These are phyloP conservation scores for Percopsis omiscomaycus DNA, from an alignment of 2,797 vertebrate genomes.

Conservation along the genomic window DNA sequence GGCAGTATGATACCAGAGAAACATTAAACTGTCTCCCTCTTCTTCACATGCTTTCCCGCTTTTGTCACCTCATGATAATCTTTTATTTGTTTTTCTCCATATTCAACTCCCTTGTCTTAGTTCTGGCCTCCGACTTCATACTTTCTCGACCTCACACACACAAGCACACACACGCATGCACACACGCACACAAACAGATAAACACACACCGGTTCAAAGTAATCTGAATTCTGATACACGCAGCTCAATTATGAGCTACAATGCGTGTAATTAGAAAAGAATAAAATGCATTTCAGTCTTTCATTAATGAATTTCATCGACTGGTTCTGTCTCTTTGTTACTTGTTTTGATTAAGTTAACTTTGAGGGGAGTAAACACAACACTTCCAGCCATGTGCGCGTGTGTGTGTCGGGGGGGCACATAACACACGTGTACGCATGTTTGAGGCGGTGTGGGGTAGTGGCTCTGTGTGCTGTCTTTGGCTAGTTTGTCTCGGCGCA, in stretches of 20 bases:
- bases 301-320: slow-evolving; percentile 79
- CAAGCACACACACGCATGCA: slow-evolving; percentile 13
- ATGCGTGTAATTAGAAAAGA: slow-evolving; percentile 82
- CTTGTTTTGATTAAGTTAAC: slow-evolving; percentile 77
- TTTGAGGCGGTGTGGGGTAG: slow-evolving; percentile 33
- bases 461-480: slow-evolving; percentile 49
- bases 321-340: slow-evolving; percentile 73
- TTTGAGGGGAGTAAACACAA: slow-evolving; percentile 70
- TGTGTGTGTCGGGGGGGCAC: not conserved
- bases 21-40: slow-evolving; percentile 5
- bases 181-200: slow-evolving; percentile 21
- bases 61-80: not conserved
- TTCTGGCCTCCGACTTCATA: slow-evolving; percentile 19
- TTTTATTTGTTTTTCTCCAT: slow-evolving; percentile 30
- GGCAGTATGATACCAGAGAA: slow-evolving; percentile 72
- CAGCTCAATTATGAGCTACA: slow-evolving; percentile 78
- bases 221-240: slow-evolving; percentile 75
- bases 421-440: slow-evolving; percentile 6
- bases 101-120: not conserved
- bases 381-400: slow-evolving; percentile 48
- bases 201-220: slow-evolving; percentile 54
- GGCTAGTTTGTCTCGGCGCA: slow-evolving; percentile 40
- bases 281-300: slow-evolving; percentile 78
- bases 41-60: too few relatives aligned
- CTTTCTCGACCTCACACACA: slow-evolving; percentile 11